These are phyloP conservation scores for Characodon lateralis DNA, from an alignment of 2,797 vertebrate genomes.

Conservation along the genomic window DNA sequence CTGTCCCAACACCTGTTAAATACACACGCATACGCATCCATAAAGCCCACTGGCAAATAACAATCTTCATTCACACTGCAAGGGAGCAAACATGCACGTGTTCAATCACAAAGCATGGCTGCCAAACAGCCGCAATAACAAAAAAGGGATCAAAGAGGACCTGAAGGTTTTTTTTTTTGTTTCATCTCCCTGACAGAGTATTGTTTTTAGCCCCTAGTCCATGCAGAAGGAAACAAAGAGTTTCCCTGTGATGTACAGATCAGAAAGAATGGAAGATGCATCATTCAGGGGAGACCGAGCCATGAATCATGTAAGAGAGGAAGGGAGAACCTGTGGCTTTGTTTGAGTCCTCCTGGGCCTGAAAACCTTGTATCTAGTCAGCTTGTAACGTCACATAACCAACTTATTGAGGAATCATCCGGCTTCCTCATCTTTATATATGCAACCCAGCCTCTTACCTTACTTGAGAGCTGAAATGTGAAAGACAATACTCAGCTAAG, in stretches of 20 bases:
- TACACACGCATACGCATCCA: background rate
- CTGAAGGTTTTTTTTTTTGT: slow-evolving; percentile 25
- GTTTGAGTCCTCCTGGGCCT: background rate
- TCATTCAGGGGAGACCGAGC: slow-evolving; percentile 29
- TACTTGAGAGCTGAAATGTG: background rate
- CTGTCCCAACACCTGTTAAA: slow-evolving; percentile 31
- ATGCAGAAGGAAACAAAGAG: slow-evolving; percentile 37
- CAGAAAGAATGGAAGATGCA: slow-evolving; percentile 33
- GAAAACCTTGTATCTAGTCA: background rate
- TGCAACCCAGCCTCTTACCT: background rate
- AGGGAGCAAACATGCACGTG: slow-evolving; percentile 2
- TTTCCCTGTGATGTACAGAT: slow-evolving; percentile 41
- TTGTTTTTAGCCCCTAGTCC: slow-evolving; percentile 35
- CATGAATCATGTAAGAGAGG: slow-evolving; percentile 19
- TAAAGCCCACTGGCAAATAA: background rate
- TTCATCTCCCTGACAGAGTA: slow-evolving; percentile 36
- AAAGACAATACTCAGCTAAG: background rate
- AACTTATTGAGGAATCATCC: background rate
- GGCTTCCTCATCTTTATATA: background rate
- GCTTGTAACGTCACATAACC: background rate
- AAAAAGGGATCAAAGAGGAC: slow-evolving; percentile 53
- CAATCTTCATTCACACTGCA: slow-evolving; percentile 2
- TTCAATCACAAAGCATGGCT: slow-evolving; percentile 13
- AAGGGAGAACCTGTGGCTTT: slow-evolving; percentile 8
- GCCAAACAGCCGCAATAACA: slow-evolving; percentile 27